Evolutionary conservation across 2,888 invertebrate species (phyloP).

Genomic region (Tanytarsus gracilentus): DNA sequence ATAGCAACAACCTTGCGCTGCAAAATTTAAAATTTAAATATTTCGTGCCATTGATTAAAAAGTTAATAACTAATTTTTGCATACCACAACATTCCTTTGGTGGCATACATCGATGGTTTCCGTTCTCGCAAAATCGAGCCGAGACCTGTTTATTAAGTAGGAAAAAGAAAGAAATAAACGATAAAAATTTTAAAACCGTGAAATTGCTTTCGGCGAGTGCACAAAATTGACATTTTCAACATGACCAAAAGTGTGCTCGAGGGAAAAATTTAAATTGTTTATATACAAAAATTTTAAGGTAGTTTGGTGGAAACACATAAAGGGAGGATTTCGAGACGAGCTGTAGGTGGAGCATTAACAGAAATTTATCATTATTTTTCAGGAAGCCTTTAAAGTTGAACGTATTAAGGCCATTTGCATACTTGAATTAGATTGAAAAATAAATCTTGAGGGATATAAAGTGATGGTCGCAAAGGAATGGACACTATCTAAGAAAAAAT

Average conservation of each 20-base stretch:
- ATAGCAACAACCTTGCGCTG: slow-evolving; percentile 52
- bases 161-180: background rate
- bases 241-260: background rate
- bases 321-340: too few relatives aligned
- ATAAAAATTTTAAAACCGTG: background rate
- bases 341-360: too few relatives aligned
- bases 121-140: slow-evolving; percentile 53
- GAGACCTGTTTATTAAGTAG: slow-evolving; percentile 44
- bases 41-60: too few relatives aligned
- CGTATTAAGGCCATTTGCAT: too few relatives aligned
- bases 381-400: too few relatives aligned
- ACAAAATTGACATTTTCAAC: background rate
- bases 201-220: background rate
- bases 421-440: too few relatives aligned
- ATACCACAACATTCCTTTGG: slow-evolving; percentile 64
- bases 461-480: too few relatives aligned
- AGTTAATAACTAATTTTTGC: too few relatives aligned
- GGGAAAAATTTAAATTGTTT: background rate
- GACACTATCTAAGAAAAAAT: too few relatives aligned
- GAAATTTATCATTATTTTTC: too few relatives aligned
- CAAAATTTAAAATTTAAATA: slow-evolving; percentile 39
- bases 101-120: slow-evolving; percentile 55
- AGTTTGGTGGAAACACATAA: background rate
- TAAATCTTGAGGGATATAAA: too few relatives aligned
- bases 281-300: too few relatives aligned